Conservation (phyloP, 2,797 vertebrate species). For the Molothrus ater region DNA sequence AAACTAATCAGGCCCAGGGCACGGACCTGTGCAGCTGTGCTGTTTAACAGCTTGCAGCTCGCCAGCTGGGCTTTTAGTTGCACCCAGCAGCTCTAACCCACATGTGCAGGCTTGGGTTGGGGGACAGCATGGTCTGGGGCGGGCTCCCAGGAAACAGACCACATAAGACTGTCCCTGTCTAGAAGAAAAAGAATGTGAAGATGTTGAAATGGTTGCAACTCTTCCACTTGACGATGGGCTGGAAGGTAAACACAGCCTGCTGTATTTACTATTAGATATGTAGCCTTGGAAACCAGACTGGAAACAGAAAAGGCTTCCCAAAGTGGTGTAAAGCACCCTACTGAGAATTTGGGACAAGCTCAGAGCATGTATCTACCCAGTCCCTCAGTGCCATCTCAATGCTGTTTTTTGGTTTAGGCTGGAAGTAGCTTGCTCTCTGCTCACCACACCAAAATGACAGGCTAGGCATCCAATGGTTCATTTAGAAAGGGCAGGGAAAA, state of each 20-base stretch:
- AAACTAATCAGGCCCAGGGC: neutral
- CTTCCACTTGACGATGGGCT: neutral
- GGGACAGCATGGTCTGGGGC: neutral
- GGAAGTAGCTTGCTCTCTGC: neutral
- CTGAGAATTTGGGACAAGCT: neutral
- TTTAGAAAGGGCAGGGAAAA: neutral
- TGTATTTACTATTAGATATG: neutral
- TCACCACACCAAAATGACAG: neutral
- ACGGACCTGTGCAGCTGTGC: neutral
- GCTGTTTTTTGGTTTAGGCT: neutral
- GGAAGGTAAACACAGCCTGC: neutral
- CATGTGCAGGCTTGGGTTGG: neutral
- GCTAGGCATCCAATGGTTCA: neutral
- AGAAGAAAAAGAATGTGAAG: neutral
- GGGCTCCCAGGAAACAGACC: neutral
- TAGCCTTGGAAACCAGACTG: neutral
- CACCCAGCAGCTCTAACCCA: neutral
- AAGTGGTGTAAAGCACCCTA: neutral
- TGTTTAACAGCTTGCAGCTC: neutral
- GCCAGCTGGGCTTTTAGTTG: neutral
- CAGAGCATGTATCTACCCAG: neutral
- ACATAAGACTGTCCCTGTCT: neutral
- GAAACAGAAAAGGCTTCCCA: neutral
- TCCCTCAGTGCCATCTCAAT: neutral
- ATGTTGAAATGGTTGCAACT: neutral